Evolutionary conservation across 2,888 invertebrate genomes (phyloP).

Genomic region (Heliconius erato): DNA sequence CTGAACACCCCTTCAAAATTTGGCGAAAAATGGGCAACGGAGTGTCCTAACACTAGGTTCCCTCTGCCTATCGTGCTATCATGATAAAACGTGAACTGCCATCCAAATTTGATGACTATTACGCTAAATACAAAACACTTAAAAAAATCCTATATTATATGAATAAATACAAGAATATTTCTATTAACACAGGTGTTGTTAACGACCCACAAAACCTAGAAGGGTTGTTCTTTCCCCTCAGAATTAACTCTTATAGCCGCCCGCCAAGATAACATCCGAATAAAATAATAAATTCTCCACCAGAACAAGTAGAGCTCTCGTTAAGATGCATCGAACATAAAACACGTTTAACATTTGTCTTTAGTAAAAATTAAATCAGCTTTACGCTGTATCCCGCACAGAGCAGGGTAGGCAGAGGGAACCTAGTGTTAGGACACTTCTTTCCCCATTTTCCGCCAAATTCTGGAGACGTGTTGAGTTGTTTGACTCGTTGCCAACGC

Average conservation of each 20-base stretch:
- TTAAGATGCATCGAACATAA: slow-evolving; percentile 32
- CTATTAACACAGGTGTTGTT: slow-evolving; percentile 59
- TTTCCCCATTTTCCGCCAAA: too few relatives aligned
- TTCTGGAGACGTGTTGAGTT: too few relatives aligned
- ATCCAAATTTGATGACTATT: neutral
- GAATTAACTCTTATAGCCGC: slow-evolving; percentile 52
- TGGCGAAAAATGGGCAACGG: too few relatives aligned
- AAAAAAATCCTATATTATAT: neutral
- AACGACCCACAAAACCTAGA: slow-evolving; percentile 57
- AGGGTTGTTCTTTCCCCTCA: slow-evolving; percentile 59
- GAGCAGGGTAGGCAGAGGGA: too few relatives aligned
- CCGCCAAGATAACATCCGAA: slow-evolving; percentile 47
- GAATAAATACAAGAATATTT: slow-evolving; percentile 39
- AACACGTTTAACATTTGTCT: slow-evolving; percentile 16
- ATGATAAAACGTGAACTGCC: too few relatives aligned
- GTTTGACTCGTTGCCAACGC: too few relatives aligned
- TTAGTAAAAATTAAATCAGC: neutral
- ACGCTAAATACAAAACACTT: neutral
- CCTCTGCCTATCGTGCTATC: too few relatives aligned
- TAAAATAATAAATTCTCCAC: slow-evolving; percentile 49
- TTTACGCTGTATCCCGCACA: too few relatives aligned
- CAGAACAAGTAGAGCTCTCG: slow-evolving; percentile 42
- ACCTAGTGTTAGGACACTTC: too few relatives aligned
- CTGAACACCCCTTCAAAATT: too few relatives aligned
- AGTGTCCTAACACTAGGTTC: too few relatives aligned